Evolutionary conservation across 2,797 vertebrate genomes (phyloP), one percentile per base, ranked within the genome.

Genomic region (Sebastes cheni): DNA sequence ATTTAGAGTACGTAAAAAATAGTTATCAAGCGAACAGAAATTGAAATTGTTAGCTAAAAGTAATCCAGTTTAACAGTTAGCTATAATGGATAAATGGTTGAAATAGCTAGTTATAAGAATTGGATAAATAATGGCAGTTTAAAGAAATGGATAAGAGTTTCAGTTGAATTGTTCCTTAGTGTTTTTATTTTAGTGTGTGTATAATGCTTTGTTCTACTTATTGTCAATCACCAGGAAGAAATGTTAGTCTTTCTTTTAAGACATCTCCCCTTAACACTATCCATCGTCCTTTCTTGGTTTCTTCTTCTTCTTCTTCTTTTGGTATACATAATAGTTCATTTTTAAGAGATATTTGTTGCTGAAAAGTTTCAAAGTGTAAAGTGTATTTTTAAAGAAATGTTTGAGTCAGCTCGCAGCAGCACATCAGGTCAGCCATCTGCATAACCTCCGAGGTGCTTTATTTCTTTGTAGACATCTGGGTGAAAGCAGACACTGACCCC

Each of bases 351-450:
- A 9, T 61, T 72, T 75, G 27, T 13, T 46, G 39, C 71, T 64
- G 62, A 56, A 56, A 56, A 30, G 36, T 70, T 22, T 69, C 22
- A 29, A 18, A 42, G 42, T 75, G 11, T 73, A 18, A 66, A 14
- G 50, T 68, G 46, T 64, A 14, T 82, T 39, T 83, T 52, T 23
- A 13, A 1, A n/a, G 18, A 58, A 59, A 7, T 4, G 22, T 81
- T 61, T 25, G 74, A 65, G 61, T 88, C 69, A 68, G 69, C 70
- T 59, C 20, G 1, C 66, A 73, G 75, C 80, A 62, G 79, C 20
- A 54, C 80, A 56, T 81, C 72, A 74, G 88, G 84, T 90, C 91
- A 75, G 85, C 92, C 92, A 92, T 89, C 93, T 92, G 92, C 84
- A 69, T 67, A 46, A 80, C 83, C 84, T 81, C 85, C 2, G 76